Percentiles rank a stretch among this genome's conserved stretches.
Evolutionary conservation across 2,113 vertebrate genomes (phyloP).

Genomic region (Semicossyphus pulcher): DNA sequence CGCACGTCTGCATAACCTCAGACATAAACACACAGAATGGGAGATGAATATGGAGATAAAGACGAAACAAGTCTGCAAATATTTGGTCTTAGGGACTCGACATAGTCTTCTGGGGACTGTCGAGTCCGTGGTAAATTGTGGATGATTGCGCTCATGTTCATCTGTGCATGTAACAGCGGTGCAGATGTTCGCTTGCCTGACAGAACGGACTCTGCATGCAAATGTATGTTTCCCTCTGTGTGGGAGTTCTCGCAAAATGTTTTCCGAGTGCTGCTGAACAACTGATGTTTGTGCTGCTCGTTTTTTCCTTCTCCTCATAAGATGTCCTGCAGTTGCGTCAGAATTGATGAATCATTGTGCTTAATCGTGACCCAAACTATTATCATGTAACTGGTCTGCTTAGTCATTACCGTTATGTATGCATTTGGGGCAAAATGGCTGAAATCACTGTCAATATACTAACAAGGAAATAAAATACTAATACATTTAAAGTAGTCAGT

Average conservation of each 20-base stretch:
- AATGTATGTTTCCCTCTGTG: constrained; percentile 39
- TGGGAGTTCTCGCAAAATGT: constrained; percentile 36
- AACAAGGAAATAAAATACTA: not conserved
- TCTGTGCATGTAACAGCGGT: constrained; percentile 50
- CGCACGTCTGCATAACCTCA: constrained; percentile 48
- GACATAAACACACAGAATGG: constrained; percentile 58
- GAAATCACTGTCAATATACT: not conserved
- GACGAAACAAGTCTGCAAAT: constrained; percentile 62
- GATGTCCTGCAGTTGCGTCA: not conserved
- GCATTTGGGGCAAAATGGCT: not conserved
- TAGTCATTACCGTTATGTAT: not conserved
- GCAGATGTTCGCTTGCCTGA: constrained; percentile 49
- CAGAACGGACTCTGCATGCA: constrained; percentile 31
- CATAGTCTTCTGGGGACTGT: constrained; percentile 47
- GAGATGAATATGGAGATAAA: constrained; percentile 70
- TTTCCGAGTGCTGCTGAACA: constrained; percentile 16
- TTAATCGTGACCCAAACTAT: not conserved
- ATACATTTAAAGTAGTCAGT: not conserved
- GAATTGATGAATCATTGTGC: constrained; percentile 6
- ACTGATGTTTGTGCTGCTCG: not conserved
- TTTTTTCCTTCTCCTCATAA: not conserved
- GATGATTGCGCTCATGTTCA: constrained; percentile 50
- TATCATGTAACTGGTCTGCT: not conserved
- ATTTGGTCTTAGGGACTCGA: constrained; percentile 53
- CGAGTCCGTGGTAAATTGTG: constrained; percentile 40